A percentile compares a stretch with the other conserved stretches of the same genome.
These are phyloP conservation scores for Acrocyrtus sp. DNA, from an alignment of 2,888 invertebrate species.

Conservation along the genomic window DNA sequence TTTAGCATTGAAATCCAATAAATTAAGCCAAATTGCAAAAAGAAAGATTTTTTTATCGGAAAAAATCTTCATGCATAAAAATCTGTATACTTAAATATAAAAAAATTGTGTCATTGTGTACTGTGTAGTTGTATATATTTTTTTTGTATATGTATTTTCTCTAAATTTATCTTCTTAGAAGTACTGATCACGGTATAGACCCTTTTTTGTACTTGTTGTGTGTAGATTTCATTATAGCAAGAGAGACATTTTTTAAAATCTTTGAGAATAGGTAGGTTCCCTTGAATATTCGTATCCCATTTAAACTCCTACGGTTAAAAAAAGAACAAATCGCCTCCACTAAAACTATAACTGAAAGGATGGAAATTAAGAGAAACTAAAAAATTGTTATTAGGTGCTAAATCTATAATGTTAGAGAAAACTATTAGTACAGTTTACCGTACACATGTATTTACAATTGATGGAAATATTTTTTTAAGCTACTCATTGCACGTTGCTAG, in stretches of 20 bases:
- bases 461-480: too few species aligned
- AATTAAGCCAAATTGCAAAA: too few species aligned
- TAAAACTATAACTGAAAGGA: neutral
- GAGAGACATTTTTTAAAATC: slow-evolving; percentile 28
- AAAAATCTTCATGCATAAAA: neutral
- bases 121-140: neutral
- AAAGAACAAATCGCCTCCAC: neutral
- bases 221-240: slow-evolving; percentile 39
- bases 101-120: neutral
- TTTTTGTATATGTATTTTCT: neutral
- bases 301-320: neutral
- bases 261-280: slow-evolving; percentile 4
- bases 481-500: neutral
- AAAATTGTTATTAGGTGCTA: too few species aligned
- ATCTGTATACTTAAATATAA: neutral
- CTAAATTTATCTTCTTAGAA: slow-evolving; percentile 13
- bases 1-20: too few species aligned
- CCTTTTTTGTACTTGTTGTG: slow-evolving; percentile 54
- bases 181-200: slow-evolving; percentile 52
- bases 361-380: neutral
- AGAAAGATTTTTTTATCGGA: too few species aligned
- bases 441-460: neutral
- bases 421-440: too few species aligned
- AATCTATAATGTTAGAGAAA: too few species aligned
- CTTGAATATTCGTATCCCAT: neutral